Conservation (phyloP, 2,797 vertebrate species). For the Philypnodon macrostomus region DNA sequence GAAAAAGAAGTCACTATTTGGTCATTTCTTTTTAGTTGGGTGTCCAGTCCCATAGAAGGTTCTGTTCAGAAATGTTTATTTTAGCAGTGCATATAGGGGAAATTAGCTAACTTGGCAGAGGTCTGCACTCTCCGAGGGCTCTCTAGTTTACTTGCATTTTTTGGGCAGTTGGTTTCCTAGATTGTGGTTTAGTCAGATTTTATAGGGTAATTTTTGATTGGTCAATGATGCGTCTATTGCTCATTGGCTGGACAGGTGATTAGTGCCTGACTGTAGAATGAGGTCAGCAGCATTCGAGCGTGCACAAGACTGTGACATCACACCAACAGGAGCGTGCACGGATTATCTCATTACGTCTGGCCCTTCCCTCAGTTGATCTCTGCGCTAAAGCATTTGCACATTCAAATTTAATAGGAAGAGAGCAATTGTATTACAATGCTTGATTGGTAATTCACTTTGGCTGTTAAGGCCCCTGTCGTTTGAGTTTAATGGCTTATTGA, state of each 20-base stretch:
- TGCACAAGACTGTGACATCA: constrained; percentile 35
- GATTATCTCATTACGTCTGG: constrained; percentile 19
- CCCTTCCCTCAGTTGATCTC: constrained; percentile 5
- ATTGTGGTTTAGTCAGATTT: no score
- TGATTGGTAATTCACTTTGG: constrained; percentile 3
- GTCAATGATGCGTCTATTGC: no score
- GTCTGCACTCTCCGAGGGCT: no score
- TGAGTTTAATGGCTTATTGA: neutral
- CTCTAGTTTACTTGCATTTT: no score
- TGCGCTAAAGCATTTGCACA: neutral
- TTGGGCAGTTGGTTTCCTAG: no score
- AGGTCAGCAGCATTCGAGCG: constrained; percentile 22
- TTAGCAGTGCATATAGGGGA: no score
- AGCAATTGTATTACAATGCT: neutral
- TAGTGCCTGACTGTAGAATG: constrained; percentile 31
- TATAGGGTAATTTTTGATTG: no score
- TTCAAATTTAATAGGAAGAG: neutral
- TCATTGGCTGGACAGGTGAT: constrained; percentile 7
- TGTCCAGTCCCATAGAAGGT: no score
- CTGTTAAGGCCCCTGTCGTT: neutral
- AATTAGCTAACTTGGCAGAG: no score
- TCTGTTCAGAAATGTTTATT: no score
- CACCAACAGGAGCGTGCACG: neutral
- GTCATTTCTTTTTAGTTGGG: no score
- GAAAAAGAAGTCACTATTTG: no score